A percentile compares a stretch with the other conserved stretches of the same genome.
Conservation (phyloP, 1,140 invertebrate species). For the Caerostris darwini region DNA sequence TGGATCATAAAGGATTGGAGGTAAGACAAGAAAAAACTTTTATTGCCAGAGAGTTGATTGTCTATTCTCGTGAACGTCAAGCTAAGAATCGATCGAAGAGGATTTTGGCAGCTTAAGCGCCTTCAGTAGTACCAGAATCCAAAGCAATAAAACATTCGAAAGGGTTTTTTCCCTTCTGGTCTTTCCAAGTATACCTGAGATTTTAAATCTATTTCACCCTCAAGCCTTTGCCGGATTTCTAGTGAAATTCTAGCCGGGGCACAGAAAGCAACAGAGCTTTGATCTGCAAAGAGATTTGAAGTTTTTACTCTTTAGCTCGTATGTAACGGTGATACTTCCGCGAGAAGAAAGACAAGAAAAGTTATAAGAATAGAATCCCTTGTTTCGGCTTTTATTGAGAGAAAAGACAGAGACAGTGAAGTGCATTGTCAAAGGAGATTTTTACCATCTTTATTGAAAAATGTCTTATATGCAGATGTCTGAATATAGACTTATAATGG, state of each 20-base stretch:
- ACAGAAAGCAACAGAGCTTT: background rate
- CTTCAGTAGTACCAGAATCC: background rate
- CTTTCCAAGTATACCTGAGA: background rate
- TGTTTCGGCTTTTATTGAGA: too few species aligned
- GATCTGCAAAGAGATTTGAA: background rate
- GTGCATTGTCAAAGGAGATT: too few species aligned
- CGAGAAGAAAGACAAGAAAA: background rate
- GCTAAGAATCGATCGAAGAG: background rate
- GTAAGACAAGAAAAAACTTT: background rate
- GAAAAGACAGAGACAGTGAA: too few species aligned
- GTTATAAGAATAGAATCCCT: too few species aligned
- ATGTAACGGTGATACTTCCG: background rate
- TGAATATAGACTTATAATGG: too few species aligned
- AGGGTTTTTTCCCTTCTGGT: background rate
- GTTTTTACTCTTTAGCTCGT: background rate
- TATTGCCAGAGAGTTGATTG: background rate
- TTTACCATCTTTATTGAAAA: too few species aligned
- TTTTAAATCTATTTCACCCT: background rate
- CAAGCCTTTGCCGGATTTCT: background rate
- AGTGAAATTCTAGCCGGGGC: background rate
- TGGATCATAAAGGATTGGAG: background rate
- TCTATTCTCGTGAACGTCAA: background rate
- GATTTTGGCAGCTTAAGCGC: conserved; percentile 1
- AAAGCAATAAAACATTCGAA: background rate
- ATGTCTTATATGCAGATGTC: too few species aligned